Base-by-base conservation (phyloP, 2,888 invertebrate genomes). In the Ectemnius continuus region DNA sequence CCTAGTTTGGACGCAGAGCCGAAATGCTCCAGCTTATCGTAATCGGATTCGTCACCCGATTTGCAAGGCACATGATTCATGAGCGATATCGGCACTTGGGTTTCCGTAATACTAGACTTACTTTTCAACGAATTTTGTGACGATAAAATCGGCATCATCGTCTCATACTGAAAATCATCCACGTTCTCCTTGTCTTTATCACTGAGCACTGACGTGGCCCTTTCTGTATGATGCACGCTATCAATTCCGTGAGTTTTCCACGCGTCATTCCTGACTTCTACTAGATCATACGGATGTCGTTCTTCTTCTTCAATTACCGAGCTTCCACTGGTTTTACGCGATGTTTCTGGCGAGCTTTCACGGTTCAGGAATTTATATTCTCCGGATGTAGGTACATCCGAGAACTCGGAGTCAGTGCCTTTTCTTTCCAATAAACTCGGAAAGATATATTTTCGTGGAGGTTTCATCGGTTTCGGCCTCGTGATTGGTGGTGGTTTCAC, bases 21-120 rank as follows among this genome's bases (percentile, higher is more conserved):
- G 86, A 97, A 95, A 88, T 96, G 96, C 86, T 96, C 95, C 71
- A 97, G 91, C 75, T 95, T 95, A 89, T 97, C 96, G 90, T 97
- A 97, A 86, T 94, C 94, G 74, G 89, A 83, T 45, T 84, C 82
- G n/a, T 87, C 87, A 16, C 84, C 80, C 0, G 73, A 68, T 63
- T 87, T 88, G 57, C 75, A 78, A 11, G 85, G 66, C 3, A 78
- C 60, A 66, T 88, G 87, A 73, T 88, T 88, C n/a, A 86, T 85
- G 5, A 89, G 85, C 0, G 88, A 85, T 0, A 86, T 79, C 4
- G 80, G 69, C 1, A 83, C 73, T 1, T 78, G 28, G 64, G 16
- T 62, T 67, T 84, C 81, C 20, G 23, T 70, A 63, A 70, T 67
- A 47, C 67, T 78, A 62, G 75, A 67, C 67, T 85, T 88, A 65